phyloP scores from a whole-genome alignment of 1,140 invertebrate species.

The Augochlora pura region DNA sequence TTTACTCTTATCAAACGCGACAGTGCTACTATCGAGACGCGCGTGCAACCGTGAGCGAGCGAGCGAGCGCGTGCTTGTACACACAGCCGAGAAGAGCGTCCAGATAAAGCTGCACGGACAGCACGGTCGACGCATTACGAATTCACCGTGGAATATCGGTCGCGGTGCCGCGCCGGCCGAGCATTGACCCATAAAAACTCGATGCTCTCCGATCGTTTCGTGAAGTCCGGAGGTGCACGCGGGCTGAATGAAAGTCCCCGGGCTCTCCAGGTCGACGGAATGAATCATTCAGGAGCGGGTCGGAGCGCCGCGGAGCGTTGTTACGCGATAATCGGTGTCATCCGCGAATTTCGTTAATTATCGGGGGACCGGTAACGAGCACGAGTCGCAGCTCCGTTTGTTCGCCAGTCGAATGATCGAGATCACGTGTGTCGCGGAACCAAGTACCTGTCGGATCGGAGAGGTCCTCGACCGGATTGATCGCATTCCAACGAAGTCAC shows the following conservation, averaged over 20 bases:
- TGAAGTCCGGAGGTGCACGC: neutral
- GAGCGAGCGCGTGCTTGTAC: no score
- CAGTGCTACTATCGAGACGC: neutral
- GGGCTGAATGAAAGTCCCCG: conserved; percentile 18
- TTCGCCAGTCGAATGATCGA: neutral
- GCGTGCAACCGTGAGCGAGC: no score
- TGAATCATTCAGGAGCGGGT: conserved; percentile 10
- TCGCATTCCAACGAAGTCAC: conserved; percentile 47
- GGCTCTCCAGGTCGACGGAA: neutral
- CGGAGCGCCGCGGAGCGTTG: neutral
- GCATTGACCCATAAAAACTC: neutral
- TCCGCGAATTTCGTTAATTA: no score
- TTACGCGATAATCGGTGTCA: neutral
- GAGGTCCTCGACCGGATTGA: conserved; percentile 41
- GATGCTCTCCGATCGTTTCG: neutral
- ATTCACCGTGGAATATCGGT: neutral
- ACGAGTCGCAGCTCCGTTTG: neutral
- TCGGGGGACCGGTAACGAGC: no score
- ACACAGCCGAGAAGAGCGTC: neutral
- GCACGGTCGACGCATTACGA: neutral
- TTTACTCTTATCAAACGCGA: neutral
- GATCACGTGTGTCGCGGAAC: conserved; percentile 44
- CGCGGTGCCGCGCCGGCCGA: neutral
- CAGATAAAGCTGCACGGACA: neutral
- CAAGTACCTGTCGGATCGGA: conserved; percentile 57